Base-by-base conservation (phyloP, 1,140 invertebrate genomes). In the Aphelenchoides avenae region DNA sequence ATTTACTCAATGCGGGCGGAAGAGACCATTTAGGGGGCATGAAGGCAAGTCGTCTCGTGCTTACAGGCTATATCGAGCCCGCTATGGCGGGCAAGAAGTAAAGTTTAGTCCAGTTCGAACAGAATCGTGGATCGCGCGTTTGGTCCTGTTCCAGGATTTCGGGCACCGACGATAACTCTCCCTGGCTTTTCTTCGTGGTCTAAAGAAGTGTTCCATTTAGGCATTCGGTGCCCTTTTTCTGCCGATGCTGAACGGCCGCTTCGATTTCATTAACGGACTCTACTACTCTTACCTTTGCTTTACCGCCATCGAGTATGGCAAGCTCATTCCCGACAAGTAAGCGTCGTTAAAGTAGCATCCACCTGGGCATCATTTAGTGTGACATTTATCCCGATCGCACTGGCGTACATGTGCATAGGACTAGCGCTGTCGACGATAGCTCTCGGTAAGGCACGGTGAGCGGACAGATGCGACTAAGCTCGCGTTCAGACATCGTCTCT, bases 251-350 rank as follows among this genome's bases (percentile, higher is more conserved):
- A 63, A 65, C 26, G 66, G 65, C 9, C 33, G 60, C n/a, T 69
- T 66, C 29, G 68, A 66, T 22, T 66, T 66, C 33, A 31, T 66
- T 34, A 48, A 69, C 27, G 64, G 64, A 5, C 51, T 66, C 5
- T 66, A 68, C 43, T 59, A 68, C 26, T 68, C 60, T 0, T 66
- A 58, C 30, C 22, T 66, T 30, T 66, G 64, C 52, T 66, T 66
- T 27, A 66, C 64, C 9, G 64, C 65, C 20, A 66, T 66, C 41
- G 64, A 66, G 51, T 66, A 64, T 48, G 64, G 64, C 9, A 34
- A 43, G 30, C 30, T 66, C 11, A 59, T 66, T 31, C 65, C 65
- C 20, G 30, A 70, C 47, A 58, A 66, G 61, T 64, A 50, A 20
- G 18, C 27, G 24, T 4, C 15, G 41, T 57, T 59, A 27, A n/a